phyloP scores from a whole-genome alignment of 2,888 invertebrate species.

The Pteria penguin region DNA sequence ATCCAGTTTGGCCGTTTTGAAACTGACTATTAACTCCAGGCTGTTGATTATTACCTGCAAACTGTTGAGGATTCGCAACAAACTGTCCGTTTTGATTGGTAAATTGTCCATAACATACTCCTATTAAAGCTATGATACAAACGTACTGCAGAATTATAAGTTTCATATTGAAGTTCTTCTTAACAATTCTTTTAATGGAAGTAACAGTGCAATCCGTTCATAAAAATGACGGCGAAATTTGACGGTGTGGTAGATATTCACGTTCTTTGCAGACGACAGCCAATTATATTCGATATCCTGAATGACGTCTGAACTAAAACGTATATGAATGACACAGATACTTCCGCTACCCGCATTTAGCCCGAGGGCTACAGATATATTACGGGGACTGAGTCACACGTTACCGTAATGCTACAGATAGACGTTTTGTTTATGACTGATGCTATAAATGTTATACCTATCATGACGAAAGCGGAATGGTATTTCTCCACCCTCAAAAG shows the following conservation, averaged over 20 bases:
- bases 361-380: neutral
- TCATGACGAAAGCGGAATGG: too few relatives aligned
- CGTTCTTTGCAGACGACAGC: neutral
- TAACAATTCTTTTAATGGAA: too few relatives aligned
- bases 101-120: conserved; percentile 18
- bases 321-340: neutral
- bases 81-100: conserved; percentile 8
- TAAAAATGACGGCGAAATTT: neutral
- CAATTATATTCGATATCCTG: conserved; percentile 20
- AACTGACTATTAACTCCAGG: neutral
- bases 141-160: too few relatives aligned
- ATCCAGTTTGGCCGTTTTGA: neutral
- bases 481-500: too few relatives aligned
- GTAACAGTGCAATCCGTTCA: neutral
- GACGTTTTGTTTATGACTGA: too few relatives aligned
- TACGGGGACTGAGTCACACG: too few relatives aligned
- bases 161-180: too few relatives aligned
- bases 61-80: conserved; percentile 14
- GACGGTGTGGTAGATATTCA: neutral
- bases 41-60: conserved; percentile 19
- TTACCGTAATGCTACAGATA: neutral
- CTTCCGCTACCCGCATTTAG: neutral
- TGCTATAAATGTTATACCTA: too few relatives aligned
- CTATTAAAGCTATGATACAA: conserved; percentile 2
- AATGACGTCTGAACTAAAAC: conserved; percentile 22